phyloP scores from a whole-genome alignment of 1,140 invertebrate genomes.

The Drosophila simulans region DNA sequence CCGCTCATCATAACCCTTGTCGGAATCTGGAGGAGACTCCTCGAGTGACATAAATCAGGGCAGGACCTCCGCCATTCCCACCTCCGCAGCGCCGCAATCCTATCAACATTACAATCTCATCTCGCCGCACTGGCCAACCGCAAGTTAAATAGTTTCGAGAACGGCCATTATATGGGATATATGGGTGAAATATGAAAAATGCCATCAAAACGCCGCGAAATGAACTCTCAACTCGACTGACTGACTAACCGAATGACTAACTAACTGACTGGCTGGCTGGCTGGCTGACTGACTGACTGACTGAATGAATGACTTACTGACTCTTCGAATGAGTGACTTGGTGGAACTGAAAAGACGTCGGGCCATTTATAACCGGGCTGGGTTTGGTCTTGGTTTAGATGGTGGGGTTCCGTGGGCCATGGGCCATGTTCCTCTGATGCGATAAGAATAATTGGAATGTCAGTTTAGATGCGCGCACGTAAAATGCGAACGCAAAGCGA shows the following conservation, averaged over 20 bases:
- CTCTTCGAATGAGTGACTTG: slow-evolving; percentile 10
- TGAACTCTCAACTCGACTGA: slow-evolving; percentile 32
- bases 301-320: slow-evolving; percentile 26
- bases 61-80: not conserved
- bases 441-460: slow-evolving; percentile 78
- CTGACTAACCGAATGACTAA: slow-evolving; percentile 5
- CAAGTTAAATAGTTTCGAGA: slow-evolving; percentile 54
- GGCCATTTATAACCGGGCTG: slow-evolving; percentile 50
- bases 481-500: slow-evolving; percentile 66
- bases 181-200: slow-evolving; percentile 57
- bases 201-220: slow-evolving; percentile 48
- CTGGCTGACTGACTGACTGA: slow-evolving; percentile 13
- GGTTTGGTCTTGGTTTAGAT: not conserved
- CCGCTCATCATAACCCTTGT: slow-evolving; percentile 4
- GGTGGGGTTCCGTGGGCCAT: not conserved
- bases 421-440: slow-evolving; percentile 44
- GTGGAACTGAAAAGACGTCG: slow-evolving; percentile 58
- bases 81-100: slow-evolving; percentile 1
- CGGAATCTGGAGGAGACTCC: slow-evolving; percentile 6
- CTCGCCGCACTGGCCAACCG: slow-evolving; percentile 3
- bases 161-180: slow-evolving; percentile 7
- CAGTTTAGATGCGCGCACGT: slow-evolving; percentile 72
- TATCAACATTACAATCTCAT: slow-evolving; percentile 16
- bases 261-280: slow-evolving; percentile 7
- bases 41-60: slow-evolving; percentile 34